Conservation (phyloP, 2,888 invertebrate species). For the Meandrusa payeni region DNA sequence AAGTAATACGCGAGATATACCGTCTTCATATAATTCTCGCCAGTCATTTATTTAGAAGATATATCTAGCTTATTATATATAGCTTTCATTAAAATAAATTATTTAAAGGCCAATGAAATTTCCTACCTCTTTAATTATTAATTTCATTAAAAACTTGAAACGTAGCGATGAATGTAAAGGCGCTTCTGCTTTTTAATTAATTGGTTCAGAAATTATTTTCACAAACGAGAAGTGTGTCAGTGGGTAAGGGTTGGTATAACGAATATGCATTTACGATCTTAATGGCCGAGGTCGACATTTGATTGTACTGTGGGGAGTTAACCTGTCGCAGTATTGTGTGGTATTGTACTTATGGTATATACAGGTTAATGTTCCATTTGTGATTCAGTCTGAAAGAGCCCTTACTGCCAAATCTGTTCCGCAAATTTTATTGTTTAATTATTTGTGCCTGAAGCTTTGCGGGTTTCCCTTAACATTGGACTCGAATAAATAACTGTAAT, state of each 20-base stretch:
- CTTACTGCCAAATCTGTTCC: background rate
- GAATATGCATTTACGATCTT: background rate
- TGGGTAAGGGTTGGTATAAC: background rate
- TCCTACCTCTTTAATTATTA: background rate
- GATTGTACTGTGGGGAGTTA: background rate
- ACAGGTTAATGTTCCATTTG: slow-evolving; percentile 10
- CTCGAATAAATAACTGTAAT: slow-evolving; percentile 14
- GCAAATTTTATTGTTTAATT: slow-evolving; percentile 11
- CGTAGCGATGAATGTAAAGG: background rate
- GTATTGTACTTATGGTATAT: no score
- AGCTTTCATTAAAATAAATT: no score
- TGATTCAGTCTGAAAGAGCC: background rate
- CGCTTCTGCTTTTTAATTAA: background rate
- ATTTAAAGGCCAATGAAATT: no score
- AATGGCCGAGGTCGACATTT: background rate
- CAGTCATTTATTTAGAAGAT: no score
- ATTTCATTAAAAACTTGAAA: background rate
- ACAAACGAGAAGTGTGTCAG: background rate
- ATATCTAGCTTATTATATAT: no score
- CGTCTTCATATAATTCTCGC: no score
- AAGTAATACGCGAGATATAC: no score
- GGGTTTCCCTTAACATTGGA: slow-evolving; percentile 14
- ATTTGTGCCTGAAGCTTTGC: slow-evolving; percentile 11
- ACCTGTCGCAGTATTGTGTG: background rate
- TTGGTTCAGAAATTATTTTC: background rate